Conservation (phyloP, 2,797 vertebrate genomes). For the Pseudochirops cupreus region DNA sequence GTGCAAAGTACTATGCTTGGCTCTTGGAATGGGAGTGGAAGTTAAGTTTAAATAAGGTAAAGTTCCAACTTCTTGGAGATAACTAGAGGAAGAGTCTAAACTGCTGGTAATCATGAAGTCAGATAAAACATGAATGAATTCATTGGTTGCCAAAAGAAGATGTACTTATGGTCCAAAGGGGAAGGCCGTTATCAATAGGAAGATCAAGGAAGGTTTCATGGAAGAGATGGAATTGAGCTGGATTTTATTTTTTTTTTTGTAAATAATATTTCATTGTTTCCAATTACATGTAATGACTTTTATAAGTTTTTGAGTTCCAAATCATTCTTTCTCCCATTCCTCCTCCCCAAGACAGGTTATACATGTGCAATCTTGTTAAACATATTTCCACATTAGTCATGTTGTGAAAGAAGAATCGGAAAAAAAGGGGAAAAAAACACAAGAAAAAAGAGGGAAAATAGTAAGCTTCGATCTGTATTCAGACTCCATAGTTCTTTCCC, state of each 20-base stretch:
- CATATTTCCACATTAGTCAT: too few species aligned
- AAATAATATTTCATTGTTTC: too few species aligned
- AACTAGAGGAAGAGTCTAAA: slow-evolving; percentile 14
- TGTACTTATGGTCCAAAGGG: not conserved
- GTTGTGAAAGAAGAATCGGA: too few species aligned
- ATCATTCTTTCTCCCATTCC: too few species aligned
- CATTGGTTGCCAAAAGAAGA: not conserved
- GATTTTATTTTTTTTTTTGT: not conserved
- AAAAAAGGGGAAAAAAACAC: too few species aligned
- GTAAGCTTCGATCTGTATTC: too few species aligned
- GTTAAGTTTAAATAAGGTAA: slow-evolving; percentile 40
- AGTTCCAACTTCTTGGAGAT: not conserved
- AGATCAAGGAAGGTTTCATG: not conserved
- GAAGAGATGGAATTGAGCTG: not conserved
- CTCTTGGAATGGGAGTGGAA: slow-evolving; percentile 20
- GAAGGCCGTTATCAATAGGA: slow-evolving; percentile 25
- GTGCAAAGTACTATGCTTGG: slow-evolving; percentile 38
- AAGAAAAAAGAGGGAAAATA: too few species aligned
- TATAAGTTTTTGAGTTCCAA: too few species aligned
- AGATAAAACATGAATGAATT: slow-evolving; percentile 26
- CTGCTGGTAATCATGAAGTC: slow-evolving; percentile 20
- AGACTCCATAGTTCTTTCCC: too few species aligned
- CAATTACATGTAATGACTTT: too few species aligned
- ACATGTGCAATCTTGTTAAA: too few species aligned
- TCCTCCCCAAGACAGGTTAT: too few species aligned